Base-by-base conservation (phyloP, 2,113 vertebrate species). In the Oenanthe oenanthe region DNA sequence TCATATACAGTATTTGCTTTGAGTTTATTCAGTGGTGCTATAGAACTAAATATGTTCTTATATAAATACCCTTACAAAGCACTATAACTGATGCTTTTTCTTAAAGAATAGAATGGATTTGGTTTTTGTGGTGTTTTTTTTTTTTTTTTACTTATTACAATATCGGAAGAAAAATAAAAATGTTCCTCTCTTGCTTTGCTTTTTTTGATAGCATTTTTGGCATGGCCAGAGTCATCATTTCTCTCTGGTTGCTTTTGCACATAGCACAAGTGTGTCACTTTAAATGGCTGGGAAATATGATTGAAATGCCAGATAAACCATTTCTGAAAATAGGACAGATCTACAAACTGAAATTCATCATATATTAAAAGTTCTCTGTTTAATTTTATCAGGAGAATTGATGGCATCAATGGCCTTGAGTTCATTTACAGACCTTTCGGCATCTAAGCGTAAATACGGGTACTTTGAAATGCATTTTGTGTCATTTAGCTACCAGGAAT, bases 341-440 rank as follows among this genome's bases (percentile, higher is more conserved):
- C 16, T 92, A 36, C 54, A 50, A n/a, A 72, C 6, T 66, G 19
- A 66, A 82, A 68, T 54, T 65, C 9, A 40, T 48, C 2, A 0
- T 68, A 13, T 60, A 66, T 83, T 80, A 22, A 36, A 88, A 86
- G 17, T 67, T 89, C 9, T 6, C 24, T 3, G 36, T 51, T 84
- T 79, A 42, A 54, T 89, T 90, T 87, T 90, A 36, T 84, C 40
- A 26, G 19, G 77, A 4, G 76, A 34, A 79, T 36, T 81, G 56
- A 32, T 91, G 14, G 32, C 45, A 57, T 72, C 61, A 34, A 1
- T 86, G 73, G 85, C 48, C 68, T 93, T 78, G 79, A 93, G 86
- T 71, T 96, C 56, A 74, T 94, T 94, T 86, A 78, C 34, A 88
- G 57, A 93, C 85, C 31, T 88, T 74, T 83, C 17, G 2, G 54